phyloP scores from a whole-genome alignment of 2,888 invertebrate species.

The Caenorhabditis virilis region DNA sequence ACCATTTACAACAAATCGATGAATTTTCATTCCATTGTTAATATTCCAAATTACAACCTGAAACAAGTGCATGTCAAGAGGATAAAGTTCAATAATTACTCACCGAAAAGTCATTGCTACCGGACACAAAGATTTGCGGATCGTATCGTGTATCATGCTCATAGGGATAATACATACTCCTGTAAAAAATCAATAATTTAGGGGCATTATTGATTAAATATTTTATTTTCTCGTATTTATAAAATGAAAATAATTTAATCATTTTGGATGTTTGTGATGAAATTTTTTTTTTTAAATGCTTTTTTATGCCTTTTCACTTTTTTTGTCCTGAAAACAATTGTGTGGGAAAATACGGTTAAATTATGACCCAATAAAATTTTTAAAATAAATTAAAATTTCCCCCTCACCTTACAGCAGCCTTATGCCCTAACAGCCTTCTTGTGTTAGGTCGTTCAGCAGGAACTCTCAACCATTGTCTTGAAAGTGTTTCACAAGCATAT shows the following conservation, averaged over 20 bases:
- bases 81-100: not conserved
- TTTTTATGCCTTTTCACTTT: no score
- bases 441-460: constrained; percentile 30
- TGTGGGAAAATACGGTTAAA: no score
- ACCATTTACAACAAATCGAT: constrained; percentile 95
- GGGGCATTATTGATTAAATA: no score
- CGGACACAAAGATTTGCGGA: constrained; percentile 71
- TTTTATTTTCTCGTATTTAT: no score
- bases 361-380: no score
- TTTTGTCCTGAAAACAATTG: no score
- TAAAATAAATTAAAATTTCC: constrained; percentile 4
- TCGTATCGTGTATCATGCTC: constrained; percentile 79
- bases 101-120: constrained; percentile 95
- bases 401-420: constrained; percentile 35
- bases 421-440: constrained; percentile 39
- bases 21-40: constrained; percentile 74
- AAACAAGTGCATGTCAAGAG: not conserved
- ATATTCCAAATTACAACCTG: constrained; percentile 63
- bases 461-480: constrained; percentile 80
- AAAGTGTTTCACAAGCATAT: constrained; percentile 91
- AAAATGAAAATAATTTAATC: no score
- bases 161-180: constrained; percentile 91
- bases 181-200: no score
- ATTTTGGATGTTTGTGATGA: no score
- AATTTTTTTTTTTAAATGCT: no score